Percentiles rank a stretch among this genome's conserved stretches.
These are phyloP conservation scores for Liasis olivaceus DNA, from an alignment of 2,797 vertebrate genomes.

Conservation along the genomic window DNA sequence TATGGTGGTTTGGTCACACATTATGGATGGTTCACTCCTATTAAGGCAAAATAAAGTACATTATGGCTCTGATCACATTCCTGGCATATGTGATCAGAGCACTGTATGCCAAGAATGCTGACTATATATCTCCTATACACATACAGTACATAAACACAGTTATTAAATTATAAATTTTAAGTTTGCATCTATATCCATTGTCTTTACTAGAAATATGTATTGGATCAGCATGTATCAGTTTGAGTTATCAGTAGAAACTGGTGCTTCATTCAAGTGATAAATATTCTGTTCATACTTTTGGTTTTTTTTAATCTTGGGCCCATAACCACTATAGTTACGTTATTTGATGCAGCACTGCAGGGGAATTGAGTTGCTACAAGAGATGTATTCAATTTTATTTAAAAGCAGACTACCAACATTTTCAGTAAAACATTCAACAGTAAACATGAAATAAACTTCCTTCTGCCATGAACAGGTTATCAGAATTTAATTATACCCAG, in stretches of 20 bases:
- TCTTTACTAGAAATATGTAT: neutral
- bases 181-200: neutral
- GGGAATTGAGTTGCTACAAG: neutral
- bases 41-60: neutral
- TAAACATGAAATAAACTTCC: neutral
- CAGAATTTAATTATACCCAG: neutral
- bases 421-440: neutral
- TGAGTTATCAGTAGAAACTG: neutral
- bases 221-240: neutral
- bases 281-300: neutral
- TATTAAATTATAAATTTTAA: neutral
- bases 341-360: neutral
- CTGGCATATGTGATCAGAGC: neutral
- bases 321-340: neutral
- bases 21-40: neutral
- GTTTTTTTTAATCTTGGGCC: neutral
- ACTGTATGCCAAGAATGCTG: neutral
- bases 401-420: neutral
- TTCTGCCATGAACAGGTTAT: neutral
- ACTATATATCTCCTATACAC: neutral
- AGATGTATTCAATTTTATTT: neutral
- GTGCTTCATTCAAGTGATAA: neutral
- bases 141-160: neutral
- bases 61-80: neutral
- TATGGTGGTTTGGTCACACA: neutral